Conservation (phyloP, 2,888 invertebrate species). For the Patella ulyssiponensis region DNA sequence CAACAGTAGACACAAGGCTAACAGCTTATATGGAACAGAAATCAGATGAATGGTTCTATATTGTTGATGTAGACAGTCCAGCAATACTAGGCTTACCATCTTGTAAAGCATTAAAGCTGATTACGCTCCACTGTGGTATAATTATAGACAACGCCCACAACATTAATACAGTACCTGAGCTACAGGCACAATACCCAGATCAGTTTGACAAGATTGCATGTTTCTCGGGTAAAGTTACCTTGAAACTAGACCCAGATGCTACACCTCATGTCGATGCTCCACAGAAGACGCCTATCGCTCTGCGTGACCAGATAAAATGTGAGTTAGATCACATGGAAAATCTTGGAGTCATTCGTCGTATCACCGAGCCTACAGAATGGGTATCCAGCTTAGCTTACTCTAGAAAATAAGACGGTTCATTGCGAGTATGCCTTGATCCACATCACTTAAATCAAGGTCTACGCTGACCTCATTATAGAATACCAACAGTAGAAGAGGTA, state of each 20-base stretch:
- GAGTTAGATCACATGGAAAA: conserved; percentile 2
- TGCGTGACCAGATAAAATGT: conserved; percentile 1
- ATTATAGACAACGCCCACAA: not conserved
- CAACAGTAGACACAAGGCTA: no score
- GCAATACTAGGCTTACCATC: not conserved
- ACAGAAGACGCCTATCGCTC: not conserved
- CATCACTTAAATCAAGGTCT: conserved; percentile 18
- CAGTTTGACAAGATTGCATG: conserved; percentile 2
- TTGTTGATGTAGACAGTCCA: no score
- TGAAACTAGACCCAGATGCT: not conserved
- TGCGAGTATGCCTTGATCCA: not conserved
- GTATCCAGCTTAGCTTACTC: not conserved
- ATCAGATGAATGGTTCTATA: no score
- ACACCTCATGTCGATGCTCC: not conserved
- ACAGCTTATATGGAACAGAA: no score
- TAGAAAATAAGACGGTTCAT: not conserved
- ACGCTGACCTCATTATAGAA: not conserved
- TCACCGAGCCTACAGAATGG: not conserved
- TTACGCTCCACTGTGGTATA: not conserved
- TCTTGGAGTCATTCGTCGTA: not conserved
- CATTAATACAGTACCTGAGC: not conserved
- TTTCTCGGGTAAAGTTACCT: not conserved
- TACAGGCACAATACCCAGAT: not conserved
- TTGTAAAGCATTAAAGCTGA: not conserved
- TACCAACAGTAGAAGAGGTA: not conserved